A percentile compares a stretch with the other conserved stretches of the same genome.
Evolutionary conservation across 2,797 vertebrate genomes (phyloP).

Genomic region (Brachymystax lenok): DNA sequence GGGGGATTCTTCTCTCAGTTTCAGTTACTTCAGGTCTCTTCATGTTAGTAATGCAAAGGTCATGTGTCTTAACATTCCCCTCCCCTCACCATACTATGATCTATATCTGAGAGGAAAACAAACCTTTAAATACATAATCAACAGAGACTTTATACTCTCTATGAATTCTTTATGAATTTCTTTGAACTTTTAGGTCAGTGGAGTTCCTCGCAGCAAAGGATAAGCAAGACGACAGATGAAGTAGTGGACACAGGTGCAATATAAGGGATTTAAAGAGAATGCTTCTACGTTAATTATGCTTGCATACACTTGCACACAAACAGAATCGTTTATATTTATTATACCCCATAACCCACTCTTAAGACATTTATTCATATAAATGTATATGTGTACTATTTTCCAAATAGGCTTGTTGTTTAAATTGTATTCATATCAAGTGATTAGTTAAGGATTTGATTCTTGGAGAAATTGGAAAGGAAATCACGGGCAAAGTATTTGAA

Average conservation of each 20-base stretch:
- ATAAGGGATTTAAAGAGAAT: constrained; percentile 73
- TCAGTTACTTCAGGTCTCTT: too few relatives aligned
- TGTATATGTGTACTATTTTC: constrained; percentile 57
- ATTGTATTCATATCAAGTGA: constrained; percentile 73
- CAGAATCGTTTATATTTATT: constrained; percentile 75
- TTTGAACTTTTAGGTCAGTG: constrained; percentile 36
- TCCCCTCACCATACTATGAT: constrained; percentile 10
- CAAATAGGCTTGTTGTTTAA: constrained; percentile 67
- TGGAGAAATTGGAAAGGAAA: constrained; percentile 55
- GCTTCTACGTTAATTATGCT: constrained; percentile 74
- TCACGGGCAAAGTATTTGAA: constrained; percentile 66
- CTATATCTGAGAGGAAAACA: constrained; percentile 31
- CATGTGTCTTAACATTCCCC: constrained; percentile 13
- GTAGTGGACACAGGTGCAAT: constrained; percentile 76
- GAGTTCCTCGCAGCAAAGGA: constrained; percentile 34
- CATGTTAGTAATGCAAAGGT: not conserved
- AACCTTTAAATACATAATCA: constrained; percentile 32
- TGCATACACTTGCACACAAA: constrained; percentile 78
- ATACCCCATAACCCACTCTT: too few relatives aligned
- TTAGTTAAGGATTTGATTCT: constrained; percentile 60
- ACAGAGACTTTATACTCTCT: not conserved
- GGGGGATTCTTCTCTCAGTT: too few relatives aligned
- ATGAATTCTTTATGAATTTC: constrained; percentile 15
- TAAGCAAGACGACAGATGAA: constrained; percentile 26
- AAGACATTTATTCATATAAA: too few relatives aligned